Percentiles rank a stretch among this genome's conserved stretches.
Evolutionary conservation across 1,140 invertebrate species (phyloP).

Genomic region (Globodera ellingtonae): DNA sequence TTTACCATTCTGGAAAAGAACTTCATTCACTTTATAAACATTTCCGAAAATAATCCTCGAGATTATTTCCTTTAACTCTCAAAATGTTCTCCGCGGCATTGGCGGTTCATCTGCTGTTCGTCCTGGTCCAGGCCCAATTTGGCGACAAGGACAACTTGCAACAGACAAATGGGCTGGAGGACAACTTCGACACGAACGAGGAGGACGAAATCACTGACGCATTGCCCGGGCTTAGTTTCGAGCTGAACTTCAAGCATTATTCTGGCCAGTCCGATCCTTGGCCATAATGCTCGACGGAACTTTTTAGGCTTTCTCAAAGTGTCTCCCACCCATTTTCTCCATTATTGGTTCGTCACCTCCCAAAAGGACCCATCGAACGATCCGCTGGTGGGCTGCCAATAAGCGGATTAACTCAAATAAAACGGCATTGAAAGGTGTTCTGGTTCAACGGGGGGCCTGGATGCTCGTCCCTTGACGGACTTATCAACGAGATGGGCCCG

Average conservation of each 20-base stretch:
- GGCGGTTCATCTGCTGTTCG: not conserved
- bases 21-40: no score
- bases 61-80: no score
- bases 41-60: no score
- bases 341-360: conserved; percentile 69
- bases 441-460: conserved; percentile 68
- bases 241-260: conserved; percentile 64
- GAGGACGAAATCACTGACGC: conserved; percentile 55
- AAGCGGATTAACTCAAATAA: not conserved
- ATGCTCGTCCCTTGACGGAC: conserved; percentile 68
- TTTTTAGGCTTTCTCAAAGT: conserved; percentile 58
- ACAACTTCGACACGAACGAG: not conserved
- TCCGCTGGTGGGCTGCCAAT: conserved; percentile 66
- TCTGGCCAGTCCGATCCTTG: conserved; percentile 26
- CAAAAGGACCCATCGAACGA: conserved; percentile 67
- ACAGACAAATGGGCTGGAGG: not conserved
- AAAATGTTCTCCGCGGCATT: not conserved
- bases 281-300: conserved; percentile 12
- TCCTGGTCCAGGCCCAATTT: not conserved
- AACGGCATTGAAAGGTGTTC: conserved; percentile 13
- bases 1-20: no score
- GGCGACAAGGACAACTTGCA: not conserved
- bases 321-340: conserved; percentile 60
- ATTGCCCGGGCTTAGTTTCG: conserved; percentile 59
- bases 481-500: conserved; percentile 71